Evolutionary conservation across 2,888 invertebrate species (phyloP).

Genomic region (Malachius bipustulatus): DNA sequence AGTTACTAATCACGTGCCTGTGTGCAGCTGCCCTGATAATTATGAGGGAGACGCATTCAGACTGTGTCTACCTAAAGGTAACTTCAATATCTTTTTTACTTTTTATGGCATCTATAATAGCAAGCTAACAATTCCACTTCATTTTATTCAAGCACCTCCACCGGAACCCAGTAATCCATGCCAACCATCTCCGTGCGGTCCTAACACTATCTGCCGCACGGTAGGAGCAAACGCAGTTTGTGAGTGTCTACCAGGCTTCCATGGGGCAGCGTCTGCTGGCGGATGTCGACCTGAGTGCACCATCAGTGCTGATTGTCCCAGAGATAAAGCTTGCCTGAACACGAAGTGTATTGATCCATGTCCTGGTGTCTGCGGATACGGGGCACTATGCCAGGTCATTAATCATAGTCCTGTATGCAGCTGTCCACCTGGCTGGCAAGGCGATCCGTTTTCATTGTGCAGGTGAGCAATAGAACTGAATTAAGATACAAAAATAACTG

Average conservation of each 20-base stretch:
- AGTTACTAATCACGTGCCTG: conserved; percentile 73
- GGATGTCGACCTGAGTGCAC: conserved; percentile 76
- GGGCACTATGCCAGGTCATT: conserved; percentile 64
- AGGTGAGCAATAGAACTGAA: too few relatives aligned
- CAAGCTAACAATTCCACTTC: too few relatives aligned
- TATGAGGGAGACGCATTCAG: conserved; percentile 73
- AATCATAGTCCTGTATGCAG: conserved; percentile 80
- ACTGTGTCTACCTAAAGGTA: conserved; percentile 48
- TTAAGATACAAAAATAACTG: too few relatives aligned
- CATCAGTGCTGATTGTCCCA: conserved; percentile 67
- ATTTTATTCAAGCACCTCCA: too few relatives aligned
- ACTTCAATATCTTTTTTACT: too few relatives aligned
- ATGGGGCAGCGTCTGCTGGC: conserved; percentile 55
- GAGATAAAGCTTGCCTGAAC: conserved; percentile 62
- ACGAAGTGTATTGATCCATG: conserved; percentile 74
- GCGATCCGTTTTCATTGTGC: conserved; percentile 71
- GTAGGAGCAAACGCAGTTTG: conserved; percentile 49
- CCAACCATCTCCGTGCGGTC: conserved; percentile 58
- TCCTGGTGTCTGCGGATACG: conserved; percentile 64
- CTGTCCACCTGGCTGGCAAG: conserved; percentile 59
- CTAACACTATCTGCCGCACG: conserved; percentile 57
- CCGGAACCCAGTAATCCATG: too few relatives aligned
- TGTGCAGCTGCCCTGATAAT: conserved; percentile 64
- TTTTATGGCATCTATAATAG: too few relatives aligned
- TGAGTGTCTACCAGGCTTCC: conserved; percentile 63